A percentile compares a stretch with the other conserved stretches of the same genome.
Conservation (phyloP, 2,797 vertebrate species). For the Zenarchopterus dispar region DNA sequence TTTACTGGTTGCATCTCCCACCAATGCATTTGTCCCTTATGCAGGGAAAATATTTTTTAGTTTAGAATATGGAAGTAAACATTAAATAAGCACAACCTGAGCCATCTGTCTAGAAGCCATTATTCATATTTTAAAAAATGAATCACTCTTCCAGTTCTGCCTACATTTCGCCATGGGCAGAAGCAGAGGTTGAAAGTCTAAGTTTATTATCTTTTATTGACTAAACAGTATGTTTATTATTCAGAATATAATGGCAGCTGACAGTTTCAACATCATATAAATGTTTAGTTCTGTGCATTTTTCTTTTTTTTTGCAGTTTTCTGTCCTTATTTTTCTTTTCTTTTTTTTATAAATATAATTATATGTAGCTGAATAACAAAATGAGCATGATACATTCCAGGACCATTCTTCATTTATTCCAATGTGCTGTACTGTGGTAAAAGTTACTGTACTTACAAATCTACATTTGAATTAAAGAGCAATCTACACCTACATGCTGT, state of each 20-base stretch:
- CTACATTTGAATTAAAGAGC: slow-evolving; percentile 2
- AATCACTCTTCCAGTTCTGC: neutral
- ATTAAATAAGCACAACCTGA: too few species aligned
- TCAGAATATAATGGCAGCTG: neutral
- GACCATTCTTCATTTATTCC: slow-evolving; percentile 1
- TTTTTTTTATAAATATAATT: slow-evolving; percentile 3
- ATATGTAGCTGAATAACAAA: slow-evolving; percentile 1
- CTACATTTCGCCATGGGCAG: slow-evolving; percentile 3
- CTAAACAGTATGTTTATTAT: slow-evolving; percentile 11
- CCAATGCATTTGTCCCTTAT: too few species aligned
- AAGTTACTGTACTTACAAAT: slow-evolving; percentile 2
- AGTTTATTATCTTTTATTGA: neutral
- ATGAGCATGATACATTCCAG: slow-evolving; percentile 8
- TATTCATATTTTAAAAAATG: neutral
- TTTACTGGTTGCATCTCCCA: too few species aligned
- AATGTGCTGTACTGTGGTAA: slow-evolving; percentile 13
- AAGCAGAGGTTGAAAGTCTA: neutral
- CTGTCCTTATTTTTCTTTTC: too few species aligned
- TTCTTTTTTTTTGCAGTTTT: neutral
- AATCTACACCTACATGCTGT: neutral
- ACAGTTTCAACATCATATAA: neutral
- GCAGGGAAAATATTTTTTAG: too few species aligned
- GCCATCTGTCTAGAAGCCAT: neutral
- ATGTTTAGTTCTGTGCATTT: neutral
- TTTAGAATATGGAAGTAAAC: too few species aligned